Conservation (phyloP, 2,797 vertebrate genomes). For the Garrulus glandarius region DNA sequence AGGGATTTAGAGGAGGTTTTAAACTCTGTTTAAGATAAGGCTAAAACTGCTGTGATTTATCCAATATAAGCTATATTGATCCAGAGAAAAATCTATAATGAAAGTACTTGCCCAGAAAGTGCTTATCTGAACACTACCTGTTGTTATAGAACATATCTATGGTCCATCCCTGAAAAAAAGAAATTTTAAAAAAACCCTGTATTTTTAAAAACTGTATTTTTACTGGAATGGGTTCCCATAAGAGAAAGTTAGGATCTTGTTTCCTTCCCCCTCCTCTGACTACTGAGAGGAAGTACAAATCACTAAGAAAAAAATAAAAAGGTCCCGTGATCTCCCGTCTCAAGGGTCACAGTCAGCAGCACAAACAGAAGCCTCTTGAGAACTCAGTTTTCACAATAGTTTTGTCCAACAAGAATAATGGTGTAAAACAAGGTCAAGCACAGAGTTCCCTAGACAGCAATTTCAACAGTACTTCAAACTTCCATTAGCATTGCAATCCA, state of each 20-base stretch:
- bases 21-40: not conserved
- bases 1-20: not conserved
- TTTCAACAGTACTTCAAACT: not conserved
- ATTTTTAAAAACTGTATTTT: no score
- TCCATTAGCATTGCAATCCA: not conserved
- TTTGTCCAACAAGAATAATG: slow-evolving; percentile 10
- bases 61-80: not conserved
- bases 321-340: not conserved
- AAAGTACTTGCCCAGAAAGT: not conserved
- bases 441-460: not conserved
- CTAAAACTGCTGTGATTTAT: not conserved
- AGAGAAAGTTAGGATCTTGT: not conserved
- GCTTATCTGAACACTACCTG: not conserved
- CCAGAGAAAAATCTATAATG: not conserved
- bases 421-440: slow-evolving; percentile 7
- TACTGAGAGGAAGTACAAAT: slow-evolving; percentile 24
- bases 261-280: not conserved
- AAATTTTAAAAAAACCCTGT: no score
- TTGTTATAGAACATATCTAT: not conserved
- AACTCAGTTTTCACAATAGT: slow-evolving; percentile 6
- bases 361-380: slow-evolving; percentile 21
- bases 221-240: not conserved
- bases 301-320: not conserved
- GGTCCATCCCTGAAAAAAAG: not conserved
- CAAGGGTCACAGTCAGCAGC: not conserved